Evolutionary conservation across 2,888 invertebrate genomes (phyloP), one percentile per base, ranked within the genome.

Genomic region (Spatulosminthurus flaviceps): DNA sequence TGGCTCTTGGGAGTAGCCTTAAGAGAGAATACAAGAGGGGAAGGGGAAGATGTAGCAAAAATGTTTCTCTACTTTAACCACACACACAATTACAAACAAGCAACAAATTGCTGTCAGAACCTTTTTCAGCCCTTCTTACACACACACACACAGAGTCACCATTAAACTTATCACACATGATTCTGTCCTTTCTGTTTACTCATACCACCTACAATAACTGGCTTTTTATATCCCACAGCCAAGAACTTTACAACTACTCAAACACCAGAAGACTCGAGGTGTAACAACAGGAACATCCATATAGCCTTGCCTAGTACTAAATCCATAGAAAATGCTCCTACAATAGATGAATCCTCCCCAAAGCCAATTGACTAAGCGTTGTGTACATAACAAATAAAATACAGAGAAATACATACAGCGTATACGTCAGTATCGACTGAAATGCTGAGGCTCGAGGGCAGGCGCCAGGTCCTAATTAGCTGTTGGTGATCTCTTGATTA

Each of bases 61-160:
- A 60, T 21, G n/a, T 64, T 13, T 13, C 1, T n/a, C n/a, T n/a
- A n/a, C n/a, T n/a, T n/a, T 19, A 64, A 26, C n/a, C 64, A 67
- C 26, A 67, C 64, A 67, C 26, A 67, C 29, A 67, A 22, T 51
- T n/a, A 72, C 43, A 43, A 72, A 72, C 71, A 43, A 72, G 21
- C 43, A 70, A 70, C 70, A 34, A 70, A 41, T 70, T 70, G 21
- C 70, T 70, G 70, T 70, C 70, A 72, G 24, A 24, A 42, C 43
- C 43, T 43, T 72, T n/a, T 67, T 67, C 67, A 67, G 24, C 11
- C 28, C 11, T 26, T 51, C 51, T n/a, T 19, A 16, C 51, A 51
- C 16, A n/a, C n/a, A n/a, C n/a, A n/a, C n/a, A n/a, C n/a, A n/a
- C n/a, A n/a, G n/a, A n/a, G n/a, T n/a, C 51, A 51, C 16, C 51